Evolutionary conservation across 2,888 invertebrate species (phyloP).

Genomic region (Drosophila mayaguana): DNA sequence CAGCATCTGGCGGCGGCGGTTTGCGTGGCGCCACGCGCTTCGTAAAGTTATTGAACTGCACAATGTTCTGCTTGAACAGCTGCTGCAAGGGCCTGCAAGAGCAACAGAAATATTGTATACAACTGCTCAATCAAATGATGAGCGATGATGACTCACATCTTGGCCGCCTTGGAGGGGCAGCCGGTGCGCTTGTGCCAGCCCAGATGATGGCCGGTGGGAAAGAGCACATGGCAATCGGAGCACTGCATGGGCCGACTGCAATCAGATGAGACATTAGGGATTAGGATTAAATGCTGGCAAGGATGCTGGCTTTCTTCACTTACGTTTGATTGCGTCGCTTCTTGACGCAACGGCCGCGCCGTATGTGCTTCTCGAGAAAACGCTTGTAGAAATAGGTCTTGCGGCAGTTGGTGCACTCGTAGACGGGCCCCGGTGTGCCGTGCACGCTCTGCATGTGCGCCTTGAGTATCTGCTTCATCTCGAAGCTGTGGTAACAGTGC

Average conservation of each 20-base stretch:
- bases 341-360: slow-evolving; percentile 84
- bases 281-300: background rate
- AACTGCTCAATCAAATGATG: too few species aligned
- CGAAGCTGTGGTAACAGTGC: slow-evolving; percentile 83
- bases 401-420: slow-evolving; percentile 84
- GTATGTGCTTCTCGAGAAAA: slow-evolving; percentile 84
- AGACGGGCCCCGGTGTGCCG: slow-evolving; percentile 83
- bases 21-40: slow-evolving; percentile 74
- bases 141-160: slow-evolving; percentile 71
- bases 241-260: slow-evolving; percentile 84
- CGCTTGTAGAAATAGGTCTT: slow-evolving; percentile 85
- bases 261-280: background rate
- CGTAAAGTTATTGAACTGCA: slow-evolving; percentile 84
- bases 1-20: slow-evolving; percentile 70
- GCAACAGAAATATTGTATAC: background rate
- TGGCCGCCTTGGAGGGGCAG: slow-evolving; percentile 83
- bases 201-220: slow-evolving; percentile 84
- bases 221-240: slow-evolving; percentile 83
- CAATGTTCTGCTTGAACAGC: slow-evolving; percentile 84
- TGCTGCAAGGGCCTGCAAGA: slow-evolving; percentile 82
- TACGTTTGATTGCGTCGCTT: slow-evolving; percentile 85
- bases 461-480: slow-evolving; percentile 83
- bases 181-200: slow-evolving; percentile 85
- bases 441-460: slow-evolving; percentile 84
- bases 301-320: slow-evolving; percentile 36